Evolutionary conservation across 2,888 invertebrate genomes (phyloP).

Genomic region (Oxycera nigricornis): DNA sequence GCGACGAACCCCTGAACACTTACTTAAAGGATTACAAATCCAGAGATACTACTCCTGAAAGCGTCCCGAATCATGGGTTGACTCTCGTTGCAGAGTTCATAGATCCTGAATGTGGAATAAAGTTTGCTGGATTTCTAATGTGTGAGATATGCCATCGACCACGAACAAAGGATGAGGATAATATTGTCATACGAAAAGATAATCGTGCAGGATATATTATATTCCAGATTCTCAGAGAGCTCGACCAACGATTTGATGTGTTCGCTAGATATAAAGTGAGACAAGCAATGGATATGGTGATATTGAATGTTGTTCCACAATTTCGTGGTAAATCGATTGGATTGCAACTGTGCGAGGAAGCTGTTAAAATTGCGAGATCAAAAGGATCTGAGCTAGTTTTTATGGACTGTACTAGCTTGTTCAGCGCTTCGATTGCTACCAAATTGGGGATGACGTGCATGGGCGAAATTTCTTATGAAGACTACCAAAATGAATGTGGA

Average conservation of each 20-base stretch:
- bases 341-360: not conserved
- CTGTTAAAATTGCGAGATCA: not conserved
- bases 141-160: not conserved
- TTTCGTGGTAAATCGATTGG: conserved; percentile 14
- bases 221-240: not conserved
- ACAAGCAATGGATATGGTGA: not conserved
- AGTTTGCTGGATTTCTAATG: conserved; percentile 25
- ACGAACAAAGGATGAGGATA: not conserved
- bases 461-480: conserved; percentile 16
- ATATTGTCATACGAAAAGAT: too few species aligned
- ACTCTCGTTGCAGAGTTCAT: conserved; percentile 5
- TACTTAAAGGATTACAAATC: conserved; percentile 11
- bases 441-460: conserved; percentile 17
- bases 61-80: not conserved
- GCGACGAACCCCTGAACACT: conserved; percentile 10
- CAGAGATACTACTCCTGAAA: not conserved
- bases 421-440: not conserved
- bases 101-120: too few species aligned
- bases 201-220: not conserved
- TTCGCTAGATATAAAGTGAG: not conserved
- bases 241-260: not conserved
- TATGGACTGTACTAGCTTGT: conserved; percentile 12
- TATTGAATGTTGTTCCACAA: conserved; percentile 18
- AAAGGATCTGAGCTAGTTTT: not conserved
- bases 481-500: not conserved